Base-by-base conservation (phyloP, 2,797 vertebrate genomes). In the Sebastes alutus region DNA sequence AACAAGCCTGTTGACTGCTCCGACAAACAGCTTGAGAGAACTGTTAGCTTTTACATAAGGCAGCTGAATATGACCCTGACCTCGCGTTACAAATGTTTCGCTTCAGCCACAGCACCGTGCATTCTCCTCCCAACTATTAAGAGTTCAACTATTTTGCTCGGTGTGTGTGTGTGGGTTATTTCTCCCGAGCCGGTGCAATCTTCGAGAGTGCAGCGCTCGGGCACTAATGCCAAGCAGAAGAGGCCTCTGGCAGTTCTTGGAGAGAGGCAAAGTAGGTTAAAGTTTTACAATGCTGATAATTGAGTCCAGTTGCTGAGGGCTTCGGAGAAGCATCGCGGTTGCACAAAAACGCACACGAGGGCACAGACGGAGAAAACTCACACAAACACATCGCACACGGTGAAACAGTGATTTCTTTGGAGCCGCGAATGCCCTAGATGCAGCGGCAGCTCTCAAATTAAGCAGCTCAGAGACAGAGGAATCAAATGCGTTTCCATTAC, bases 401-500 rank as follows among this genome's bases (percentile, higher is more conserved):
- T 0, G 10, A 84, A 81, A 58, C 5, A 5, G 59, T 83, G 89
- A 89, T 87, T 85, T 86, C 86, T 83, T 85, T 12, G 72, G 86
- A 82, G 85, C 80, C 1, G 3, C 2, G 23, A 79, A 83, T 68
- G 59, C 86, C 89, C 89, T 13, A 46, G 78, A 87, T 73, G 77
- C 84, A 63, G 56, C 27, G 54, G 80, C 80, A 68, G 81, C 82
- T 61, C 85, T 87, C 77, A 91, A 92, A 93, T 90, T 90, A 91
- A 88, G 90, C 91, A 90, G 88, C 87, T 90, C 82, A 73, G 91
- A 91, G 91, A 92, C 88, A 77, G 67, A 90, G 88, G 92, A 92
- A 92, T 93, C 91, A 93, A 94, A 94, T 89, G 91, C 78, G 77
- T 92, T 91, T 94, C 93, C 90, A 94, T 94, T 94, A 93, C 63